Evolutionary conservation across 2,113 vertebrate species (phyloP).

Genomic region (Epinephelus lanceolatus): DNA sequence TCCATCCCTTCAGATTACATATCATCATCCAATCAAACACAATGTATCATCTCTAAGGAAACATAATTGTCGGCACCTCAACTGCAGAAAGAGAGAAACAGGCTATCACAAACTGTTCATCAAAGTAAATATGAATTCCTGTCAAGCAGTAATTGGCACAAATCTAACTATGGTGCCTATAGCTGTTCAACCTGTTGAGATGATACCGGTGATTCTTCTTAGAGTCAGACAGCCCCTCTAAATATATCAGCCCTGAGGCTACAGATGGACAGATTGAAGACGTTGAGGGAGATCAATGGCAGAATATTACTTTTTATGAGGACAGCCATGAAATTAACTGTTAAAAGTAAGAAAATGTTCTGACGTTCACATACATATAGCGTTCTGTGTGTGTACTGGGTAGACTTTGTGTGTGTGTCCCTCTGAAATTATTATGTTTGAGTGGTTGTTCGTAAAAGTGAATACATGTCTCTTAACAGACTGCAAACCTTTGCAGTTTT

Average conservation of each 20-base stretch:
- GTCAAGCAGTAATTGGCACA: conserved; percentile 8
- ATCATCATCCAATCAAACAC: not conserved
- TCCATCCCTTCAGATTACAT: not conserved
- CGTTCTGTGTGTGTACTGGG: not conserved
- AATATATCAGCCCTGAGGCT: conserved; percentile 4
- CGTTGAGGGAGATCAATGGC: not conserved
- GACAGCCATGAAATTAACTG: not conserved
- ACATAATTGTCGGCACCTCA: not conserved
- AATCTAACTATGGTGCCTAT: not conserved
- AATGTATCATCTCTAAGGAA: not conserved
- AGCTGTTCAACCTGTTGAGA: not conserved
- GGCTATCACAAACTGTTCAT: not conserved
- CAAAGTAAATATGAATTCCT: conserved; percentile 1
- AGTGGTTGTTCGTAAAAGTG: not conserved
- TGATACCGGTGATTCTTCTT: not conserved
- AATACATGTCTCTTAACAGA: not conserved
- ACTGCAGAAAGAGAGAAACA: not conserved
- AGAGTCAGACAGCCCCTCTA: not conserved
- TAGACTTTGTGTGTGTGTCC: not conserved
- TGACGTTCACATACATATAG: not conserved
- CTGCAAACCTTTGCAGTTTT: not conserved
- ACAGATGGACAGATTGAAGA: not conserved
- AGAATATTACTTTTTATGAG: not conserved
- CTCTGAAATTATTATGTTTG: not conserved
- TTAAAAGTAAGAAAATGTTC: not conserved